A percentile compares a stretch with the other conserved stretches of the same genome.
Conservation (phyloP, 2,113 vertebrate species). For the Aramus guarauna region DNA sequence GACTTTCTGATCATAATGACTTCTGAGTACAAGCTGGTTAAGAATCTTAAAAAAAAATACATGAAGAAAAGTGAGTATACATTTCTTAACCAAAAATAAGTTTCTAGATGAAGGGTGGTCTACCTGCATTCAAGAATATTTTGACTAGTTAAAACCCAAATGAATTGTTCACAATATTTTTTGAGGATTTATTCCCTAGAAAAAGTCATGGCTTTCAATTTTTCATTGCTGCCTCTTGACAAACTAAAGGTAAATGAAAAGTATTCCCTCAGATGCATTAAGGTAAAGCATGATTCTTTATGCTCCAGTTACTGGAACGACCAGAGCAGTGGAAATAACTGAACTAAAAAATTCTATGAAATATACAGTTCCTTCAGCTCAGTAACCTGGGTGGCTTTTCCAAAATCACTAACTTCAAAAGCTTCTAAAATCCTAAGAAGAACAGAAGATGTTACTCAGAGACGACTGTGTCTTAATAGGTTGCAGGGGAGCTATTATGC, state of each 20-base stretch:
- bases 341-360: constrained; percentile 62
- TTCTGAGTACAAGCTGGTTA: neutral
- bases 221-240: neutral
- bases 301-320: constrained; percentile 67
- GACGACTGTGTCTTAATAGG: neutral
- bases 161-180: neutral
- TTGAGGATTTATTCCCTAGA: constrained; percentile 3
- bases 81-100: neutral
- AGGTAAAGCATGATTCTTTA: constrained; percentile 60
- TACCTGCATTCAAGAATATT: neutral
- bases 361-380: constrained; percentile 37
- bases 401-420: constrained; percentile 28
- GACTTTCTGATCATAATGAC: neutral
- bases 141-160: neutral
- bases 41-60: constrained; percentile 34
- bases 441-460: neutral
- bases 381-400: neutral
- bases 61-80: neutral
- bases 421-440: neutral
- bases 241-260: constrained; percentile 64
- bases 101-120: neutral
- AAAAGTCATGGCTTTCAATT: constrained; percentile 20
- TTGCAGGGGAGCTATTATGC: neutral
- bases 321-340: constrained; percentile 59
- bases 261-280: constrained; percentile 61